Conservation (phyloP, 2,113 vertebrate species). For the Trachemys scripta region DNA sequence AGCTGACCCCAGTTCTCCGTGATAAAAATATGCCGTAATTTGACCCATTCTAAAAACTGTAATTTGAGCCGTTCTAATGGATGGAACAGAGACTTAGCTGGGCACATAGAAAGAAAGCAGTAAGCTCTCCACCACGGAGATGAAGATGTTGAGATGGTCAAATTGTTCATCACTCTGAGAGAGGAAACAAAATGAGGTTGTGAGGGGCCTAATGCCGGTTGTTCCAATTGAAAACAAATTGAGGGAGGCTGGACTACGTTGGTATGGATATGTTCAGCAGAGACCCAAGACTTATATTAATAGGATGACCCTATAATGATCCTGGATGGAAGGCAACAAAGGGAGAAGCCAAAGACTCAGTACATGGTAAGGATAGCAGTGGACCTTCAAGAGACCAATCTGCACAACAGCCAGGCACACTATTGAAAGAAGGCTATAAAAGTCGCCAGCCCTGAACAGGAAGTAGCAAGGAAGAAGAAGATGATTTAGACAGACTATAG, state of each 20-base stretch:
- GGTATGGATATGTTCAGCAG: background rate
- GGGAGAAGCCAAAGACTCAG: background rate
- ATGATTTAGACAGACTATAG: background rate
- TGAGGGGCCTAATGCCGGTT: background rate
- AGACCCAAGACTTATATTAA: background rate
- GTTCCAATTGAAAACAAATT: background rate
- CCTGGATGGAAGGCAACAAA: background rate
- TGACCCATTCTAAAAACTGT: too few species aligned
- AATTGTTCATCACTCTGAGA: background rate
- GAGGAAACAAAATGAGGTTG: background rate
- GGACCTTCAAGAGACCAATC: background rate
- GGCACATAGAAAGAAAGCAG: background rate
- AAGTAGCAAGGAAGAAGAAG: background rate
- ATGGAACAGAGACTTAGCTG: too few species aligned
- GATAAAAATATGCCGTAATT: background rate
- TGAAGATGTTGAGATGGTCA: background rate
- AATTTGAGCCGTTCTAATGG: too few species aligned
- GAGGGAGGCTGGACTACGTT: background rate
- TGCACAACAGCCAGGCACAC: background rate
- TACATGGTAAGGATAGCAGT: background rate
- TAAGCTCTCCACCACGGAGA: background rate
- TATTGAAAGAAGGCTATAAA: background rate
- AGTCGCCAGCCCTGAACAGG: background rate
- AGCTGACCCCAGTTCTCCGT: background rate
- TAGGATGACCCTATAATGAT: background rate